Base-by-base conservation (phyloP, 1,140 invertebrate genomes). In the Paracyclopina nana region DNA sequence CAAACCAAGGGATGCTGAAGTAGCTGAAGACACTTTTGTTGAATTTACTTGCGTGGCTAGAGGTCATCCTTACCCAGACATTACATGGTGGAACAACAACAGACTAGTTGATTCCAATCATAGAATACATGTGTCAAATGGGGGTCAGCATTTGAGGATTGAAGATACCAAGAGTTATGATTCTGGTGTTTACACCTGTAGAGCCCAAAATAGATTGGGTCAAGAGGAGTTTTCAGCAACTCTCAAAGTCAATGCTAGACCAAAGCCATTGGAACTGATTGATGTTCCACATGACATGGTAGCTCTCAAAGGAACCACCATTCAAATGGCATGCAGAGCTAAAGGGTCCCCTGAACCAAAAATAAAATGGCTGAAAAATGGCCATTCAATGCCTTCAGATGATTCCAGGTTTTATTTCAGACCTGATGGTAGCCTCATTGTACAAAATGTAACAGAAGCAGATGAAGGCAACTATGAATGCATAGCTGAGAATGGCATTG, bases 391-490 rank as follows among this genome's bases (percentile, higher is more conserved):
- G 34, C 5, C 20, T 3, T 16, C 14, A 5, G 34, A 38, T 20
- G 20, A 38, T 38, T 20, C 14, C 8, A 38, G 34, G 34, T 20
- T 38, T 38, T 38, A n/a, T 38, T n/a, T n/a, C n/a, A n/a, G n/a
- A 42, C 45, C 45, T 5, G 45, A 48, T 48, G 45, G 45, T 1
- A 46, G 55, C 12, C 46, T 67, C 26, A 56, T 56, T 4, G 60
- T 67, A 14, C 52, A 55, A n/a, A 60, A 59, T 45, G 57, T 63
- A 1, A 53, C 53, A 11, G 43, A 52, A 40, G 51, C 50, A 4
- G 62, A 67, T 53, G 60, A 59, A 22, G 66, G 64, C n/a, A 57
- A 51, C 44, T 68, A 67, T 56, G 62, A 67, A 55, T 67, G 66
- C 52, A 52, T 60, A 31, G 63, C 64, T 11, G 57, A 60, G 50